phyloP scores from a whole-genome alignment of 2,113 vertebrate species.

The Siphamia tubifer region DNA sequence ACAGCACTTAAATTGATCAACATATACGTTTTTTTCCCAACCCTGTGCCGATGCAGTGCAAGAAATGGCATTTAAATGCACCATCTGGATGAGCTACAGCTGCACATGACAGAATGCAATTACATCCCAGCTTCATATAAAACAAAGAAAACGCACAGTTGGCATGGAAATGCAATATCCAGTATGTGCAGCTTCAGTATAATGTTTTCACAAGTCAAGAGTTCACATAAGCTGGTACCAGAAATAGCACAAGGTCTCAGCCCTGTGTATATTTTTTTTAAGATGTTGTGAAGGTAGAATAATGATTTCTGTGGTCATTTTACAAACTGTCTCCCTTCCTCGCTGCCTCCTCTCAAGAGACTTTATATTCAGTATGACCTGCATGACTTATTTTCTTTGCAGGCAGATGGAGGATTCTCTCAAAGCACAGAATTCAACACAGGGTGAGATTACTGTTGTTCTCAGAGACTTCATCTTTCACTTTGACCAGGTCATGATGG shows the following conservation, averaged over 20 bases:
- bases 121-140: neutral
- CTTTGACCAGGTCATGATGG: neutral
- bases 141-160: conserved; percentile 15
- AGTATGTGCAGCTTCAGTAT: neutral
- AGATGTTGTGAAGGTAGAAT: neutral
- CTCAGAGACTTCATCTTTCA: neutral
- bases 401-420: conserved; percentile 41
- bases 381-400: conserved; percentile 26
- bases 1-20: neutral
- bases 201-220: conserved; percentile 1
- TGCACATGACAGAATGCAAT: neutral
- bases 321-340: conserved; percentile 1
- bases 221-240: conserved; percentile 21
- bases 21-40: neutral
- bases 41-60: neutral
- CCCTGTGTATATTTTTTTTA: neutral
- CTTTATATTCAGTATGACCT: conserved; percentile 40
- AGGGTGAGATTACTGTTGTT: too few species aligned
- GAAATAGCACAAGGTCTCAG: conserved; percentile 23
- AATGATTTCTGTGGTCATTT: conserved; percentile 17
- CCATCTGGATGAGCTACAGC: neutral
- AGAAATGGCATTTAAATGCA: neutral
- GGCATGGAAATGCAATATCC: conserved; percentile 10
- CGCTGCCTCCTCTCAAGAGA: conserved; percentile 22
- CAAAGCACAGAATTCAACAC: conserved; percentile 11